Conservation (phyloP, 2,888 invertebrate genomes). For the Epinotia ramella region DNA sequence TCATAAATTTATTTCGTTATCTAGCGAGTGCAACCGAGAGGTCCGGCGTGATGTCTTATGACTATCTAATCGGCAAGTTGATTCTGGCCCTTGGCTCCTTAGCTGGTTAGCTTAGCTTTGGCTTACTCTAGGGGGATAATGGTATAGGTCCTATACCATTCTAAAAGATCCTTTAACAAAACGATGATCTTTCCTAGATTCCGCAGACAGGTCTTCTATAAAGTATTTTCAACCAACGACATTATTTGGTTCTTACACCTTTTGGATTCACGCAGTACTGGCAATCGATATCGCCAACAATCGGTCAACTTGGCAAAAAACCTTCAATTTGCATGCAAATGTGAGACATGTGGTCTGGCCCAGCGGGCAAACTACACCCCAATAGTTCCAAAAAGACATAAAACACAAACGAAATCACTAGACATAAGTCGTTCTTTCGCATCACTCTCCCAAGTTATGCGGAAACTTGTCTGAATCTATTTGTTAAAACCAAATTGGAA, state of each 20-base stretch:
- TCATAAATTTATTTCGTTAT: no score
- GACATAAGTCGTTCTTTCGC: slow-evolving; percentile 46
- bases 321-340: slow-evolving; percentile 75
- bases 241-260: neutral
- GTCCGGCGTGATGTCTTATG: no score
- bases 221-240: neutral
- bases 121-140: no score
- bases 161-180: neutral
- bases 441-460: slow-evolving; percentile 65
- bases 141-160: neutral
- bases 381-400: slow-evolving; percentile 6
- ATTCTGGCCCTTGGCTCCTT: no score
- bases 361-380: slow-evolving; percentile 28
- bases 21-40: no score
- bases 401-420: neutral
- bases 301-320: slow-evolving; percentile 56
- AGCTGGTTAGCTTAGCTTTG: no score
- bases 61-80: no score
- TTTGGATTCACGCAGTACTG: neutral
- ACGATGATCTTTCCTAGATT: neutral
- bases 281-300: slow-evolving; percentile 29
- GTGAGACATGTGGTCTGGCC: slow-evolving; percentile 64
- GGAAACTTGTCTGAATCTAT: slow-evolving; percentile 65
- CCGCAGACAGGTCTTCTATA: neutral
- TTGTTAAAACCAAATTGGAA: slow-evolving; percentile 65